phyloP scores from a whole-genome alignment of 2,888 invertebrate genomes.

The Drosophila vallismaia region DNA sequence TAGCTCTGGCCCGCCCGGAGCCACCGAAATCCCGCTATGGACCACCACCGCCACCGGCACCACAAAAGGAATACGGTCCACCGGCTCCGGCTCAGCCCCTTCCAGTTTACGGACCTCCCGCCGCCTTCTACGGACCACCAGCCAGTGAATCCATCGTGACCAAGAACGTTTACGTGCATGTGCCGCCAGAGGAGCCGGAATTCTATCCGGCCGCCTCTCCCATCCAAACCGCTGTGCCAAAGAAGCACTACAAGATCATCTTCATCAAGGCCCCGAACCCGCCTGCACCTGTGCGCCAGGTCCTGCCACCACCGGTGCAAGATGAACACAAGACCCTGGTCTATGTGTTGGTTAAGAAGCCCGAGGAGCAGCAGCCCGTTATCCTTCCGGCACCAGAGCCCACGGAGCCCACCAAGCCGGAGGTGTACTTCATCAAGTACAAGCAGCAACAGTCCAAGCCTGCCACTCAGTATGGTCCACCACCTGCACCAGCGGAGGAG shows the following conservation, averaged over 20 bases:
- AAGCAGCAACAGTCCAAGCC: slow-evolving; percentile 81
- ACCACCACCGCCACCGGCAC: slow-evolving; percentile 76
- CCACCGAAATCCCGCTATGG: slow-evolving; percentile 82
- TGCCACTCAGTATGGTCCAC: slow-evolving; percentile 81
- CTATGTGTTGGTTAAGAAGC: slow-evolving; percentile 94
- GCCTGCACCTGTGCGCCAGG: slow-evolving; percentile 84
- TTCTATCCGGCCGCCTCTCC: slow-evolving; percentile 82
- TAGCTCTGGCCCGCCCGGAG: slow-evolving; percentile 84
- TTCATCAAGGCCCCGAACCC: slow-evolving; percentile 86
- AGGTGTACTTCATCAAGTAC: slow-evolving; percentile 95
- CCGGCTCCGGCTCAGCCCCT: slow-evolving; percentile 75
- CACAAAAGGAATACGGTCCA: slow-evolving; percentile 82
- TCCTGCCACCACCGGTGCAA: slow-evolving; percentile 88
- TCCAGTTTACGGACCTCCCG: slow-evolving; percentile 82
- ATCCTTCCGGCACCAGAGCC: slow-evolving; percentile 91
- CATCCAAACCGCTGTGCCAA: slow-evolving; percentile 84
- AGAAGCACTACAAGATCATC: slow-evolving; percentile 86
- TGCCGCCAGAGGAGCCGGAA: slow-evolving; percentile 85
- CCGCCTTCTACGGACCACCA: slow-evolving; percentile 82
- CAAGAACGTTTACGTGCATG: slow-evolving; percentile 85
- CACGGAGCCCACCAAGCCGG: slow-evolving; percentile 94
- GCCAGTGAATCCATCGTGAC: slow-evolving; percentile 80
- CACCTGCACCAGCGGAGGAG: slow-evolving; percentile 80
- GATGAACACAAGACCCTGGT: slow-evolving; percentile 95
- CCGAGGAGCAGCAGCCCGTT: slow-evolving; percentile 92